phyloP scores from a whole-genome alignment of 2,797 vertebrate genomes.

The Picus viridis region DNA sequence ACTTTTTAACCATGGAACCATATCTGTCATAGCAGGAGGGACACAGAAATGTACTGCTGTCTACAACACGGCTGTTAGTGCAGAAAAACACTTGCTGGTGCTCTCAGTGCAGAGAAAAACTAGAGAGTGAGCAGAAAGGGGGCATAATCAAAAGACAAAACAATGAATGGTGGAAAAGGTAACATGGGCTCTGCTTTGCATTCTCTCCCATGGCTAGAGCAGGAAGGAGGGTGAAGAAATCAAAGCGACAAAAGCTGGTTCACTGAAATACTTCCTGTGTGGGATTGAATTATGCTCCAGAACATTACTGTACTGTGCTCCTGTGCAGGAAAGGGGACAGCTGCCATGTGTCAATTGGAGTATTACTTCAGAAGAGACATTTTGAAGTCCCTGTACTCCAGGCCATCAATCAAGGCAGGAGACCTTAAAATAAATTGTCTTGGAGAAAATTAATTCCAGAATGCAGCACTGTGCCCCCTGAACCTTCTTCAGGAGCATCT shows the following conservation, averaged over 20 bases:
- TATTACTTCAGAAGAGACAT: background rate
- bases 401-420: background rate
- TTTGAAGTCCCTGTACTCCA: background rate
- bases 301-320: background rate
- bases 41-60: background rate
- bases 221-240: background rate
- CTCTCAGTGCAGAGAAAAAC: background rate
- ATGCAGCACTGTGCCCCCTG: background rate
- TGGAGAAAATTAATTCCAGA: background rate
- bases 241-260: background rate
- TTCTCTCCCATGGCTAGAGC: background rate
- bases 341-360: background rate
- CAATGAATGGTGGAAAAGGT: background rate
- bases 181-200: background rate
- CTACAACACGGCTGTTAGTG: background rate
- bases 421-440: background rate
- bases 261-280: background rate
- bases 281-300: background rate
- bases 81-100: background rate
- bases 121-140: background rate
- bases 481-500: background rate
- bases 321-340: background rate
- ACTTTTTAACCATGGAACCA: background rate
- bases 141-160: background rate
- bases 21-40: background rate